Evolutionary conservation across 1,140 invertebrate species (phyloP), one percentile per base, ranked within the genome.

Genomic region (Colletes gigas): DNA sequence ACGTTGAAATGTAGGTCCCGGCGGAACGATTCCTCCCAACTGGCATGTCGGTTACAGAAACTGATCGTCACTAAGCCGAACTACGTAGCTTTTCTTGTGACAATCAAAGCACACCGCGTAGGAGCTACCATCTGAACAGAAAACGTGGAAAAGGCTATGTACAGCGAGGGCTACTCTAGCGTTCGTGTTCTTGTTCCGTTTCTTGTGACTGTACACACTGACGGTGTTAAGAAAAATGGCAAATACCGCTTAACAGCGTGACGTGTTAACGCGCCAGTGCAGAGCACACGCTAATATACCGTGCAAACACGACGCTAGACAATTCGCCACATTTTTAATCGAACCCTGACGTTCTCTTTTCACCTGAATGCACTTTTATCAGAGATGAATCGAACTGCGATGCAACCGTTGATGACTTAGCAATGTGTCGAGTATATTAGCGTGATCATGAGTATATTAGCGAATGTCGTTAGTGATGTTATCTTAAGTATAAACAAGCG

Each of bases 51-150:
- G 17, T 91, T 88, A 91, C 75, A 91, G 89, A 91, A 91, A 91
- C 82, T 91, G 89, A 90, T 91, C 90, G 88, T 91, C 89, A 90
- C 91, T 91, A 91, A 91, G 91, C 91, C 91, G 90, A 91, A 91
- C 90, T 91, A 91, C 90, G 88, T 91, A 91, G 91, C 91, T 91
- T 90, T 91, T 91, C 90, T 91, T 91, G 90, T 91, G 91, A 91
- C 91, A 91, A 91, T 91, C 91, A 91, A 91, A 91, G 91, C 91
- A 91, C 88, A 91, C 90, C 88, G 90, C 90, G 88, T 91, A 91
- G 90, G 89, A 87, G 89, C 90, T 91, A 91, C 88, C 90, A 91
- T 91, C 91, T 91, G 90, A 91, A 91, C 89, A 91, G 89, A 91
- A 91, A 91, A 91, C 88, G 90, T 86, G 90, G 87, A 91, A 90